Evolutionary conservation across 2,888 invertebrate species (phyloP).

Genomic region (Esperia sulphurella): DNA sequence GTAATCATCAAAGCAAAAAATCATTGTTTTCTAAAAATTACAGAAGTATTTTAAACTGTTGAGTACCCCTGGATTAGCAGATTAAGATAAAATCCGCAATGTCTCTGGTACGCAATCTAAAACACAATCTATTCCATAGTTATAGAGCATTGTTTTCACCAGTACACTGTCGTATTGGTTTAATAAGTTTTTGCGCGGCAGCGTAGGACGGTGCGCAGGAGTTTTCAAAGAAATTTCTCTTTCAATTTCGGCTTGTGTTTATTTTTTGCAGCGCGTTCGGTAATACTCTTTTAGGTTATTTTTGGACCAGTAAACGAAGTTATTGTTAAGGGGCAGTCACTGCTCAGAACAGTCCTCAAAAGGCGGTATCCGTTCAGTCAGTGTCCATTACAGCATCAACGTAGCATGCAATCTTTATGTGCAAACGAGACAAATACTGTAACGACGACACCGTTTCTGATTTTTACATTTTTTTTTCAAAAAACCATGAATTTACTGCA

Average conservation of each 20-base stretch:
- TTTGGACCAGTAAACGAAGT: neutral
- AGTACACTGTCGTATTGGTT: neutral
- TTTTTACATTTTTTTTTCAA: no score
- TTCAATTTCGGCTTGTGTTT: conserved; percentile 32
- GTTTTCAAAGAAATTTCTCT: conserved; percentile 54
- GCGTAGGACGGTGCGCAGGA: conserved; percentile 46
- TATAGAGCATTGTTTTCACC: conserved; percentile 36
- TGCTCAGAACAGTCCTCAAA: neutral
- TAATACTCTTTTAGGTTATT: conserved; percentile 37
- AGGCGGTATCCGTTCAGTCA: no score
- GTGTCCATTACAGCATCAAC: no score
- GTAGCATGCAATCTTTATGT: no score
- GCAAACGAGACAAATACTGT: no score
- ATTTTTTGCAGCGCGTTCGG: conserved; percentile 42
- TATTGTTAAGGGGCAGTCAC: neutral
- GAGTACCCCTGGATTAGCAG: conserved; percentile 22
- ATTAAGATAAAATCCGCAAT: conserved; percentile 42
- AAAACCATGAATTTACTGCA: no score
- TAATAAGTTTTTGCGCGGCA: conserved; percentile 14
- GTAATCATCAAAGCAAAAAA: no score
- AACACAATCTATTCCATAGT: conserved; percentile 26
- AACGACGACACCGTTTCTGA: no score
- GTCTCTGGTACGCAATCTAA: conserved; percentile 21
- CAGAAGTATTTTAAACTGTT: neutral
- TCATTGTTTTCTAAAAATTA: no score